Base-by-base conservation (phyloP, 2,113 vertebrate species). In the Pedionomus torquatus region DNA sequence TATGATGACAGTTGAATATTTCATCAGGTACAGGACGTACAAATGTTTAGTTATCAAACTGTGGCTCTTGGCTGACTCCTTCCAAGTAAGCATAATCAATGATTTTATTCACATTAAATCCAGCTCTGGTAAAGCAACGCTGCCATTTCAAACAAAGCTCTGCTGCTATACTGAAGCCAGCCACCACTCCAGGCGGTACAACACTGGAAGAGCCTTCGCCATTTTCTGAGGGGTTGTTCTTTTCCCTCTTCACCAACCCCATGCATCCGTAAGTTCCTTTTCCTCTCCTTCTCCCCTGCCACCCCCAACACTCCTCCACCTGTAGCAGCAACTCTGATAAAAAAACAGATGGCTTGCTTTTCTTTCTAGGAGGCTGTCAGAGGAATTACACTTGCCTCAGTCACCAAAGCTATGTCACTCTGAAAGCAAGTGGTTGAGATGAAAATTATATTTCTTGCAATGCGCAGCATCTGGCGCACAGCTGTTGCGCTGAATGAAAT, bases 391-490 rank as follows among this genome's bases (percentile, higher is more conserved):
- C 95, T 95, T 92, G 88, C 68, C 44, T 94, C 83, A 46, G 83
- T 65, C 35, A 19, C 75, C 72, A 61, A 83, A 90, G 90, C 83
- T 78, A 74, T 71, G 49, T 86, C 33, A 3, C 60, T 90, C 66
- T 64, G 79, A 95, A 95, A 94, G 91, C 93, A 89, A 83, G 93
- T 63, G 92, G 81, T 87, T 76, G 84, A 93, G 93, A 95, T 78
- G 88, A 94, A 90, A 90, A 77, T 80, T 78, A 26, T 46, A 58
- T 95, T 96, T 96, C 92, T 93, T 93, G 52, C 95, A 95, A 89
- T 21, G 8, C 69, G 44, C 95, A 91, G 97, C 98, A 98, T 97
- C 97, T 98, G 98, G 97, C 31, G 55, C 94, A 94, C 98, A 98
- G 97, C 98, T 98, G 98, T 89, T 95, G 88, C 10, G 18, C 76